Conservation (phyloP, 2,797 vertebrate species). For the Micrastur ruficollis region DNA sequence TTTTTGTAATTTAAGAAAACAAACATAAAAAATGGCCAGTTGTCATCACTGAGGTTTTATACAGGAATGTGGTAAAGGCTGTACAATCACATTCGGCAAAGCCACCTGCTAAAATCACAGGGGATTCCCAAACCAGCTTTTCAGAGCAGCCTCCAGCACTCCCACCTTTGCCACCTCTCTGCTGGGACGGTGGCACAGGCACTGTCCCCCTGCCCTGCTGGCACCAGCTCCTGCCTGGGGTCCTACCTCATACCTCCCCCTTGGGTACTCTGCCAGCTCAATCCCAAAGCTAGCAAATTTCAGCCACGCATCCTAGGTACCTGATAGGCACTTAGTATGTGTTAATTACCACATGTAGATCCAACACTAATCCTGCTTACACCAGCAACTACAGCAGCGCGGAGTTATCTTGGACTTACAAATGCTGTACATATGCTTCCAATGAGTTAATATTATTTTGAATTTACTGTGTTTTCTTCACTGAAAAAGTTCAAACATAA, state of each 20-base stretch:
- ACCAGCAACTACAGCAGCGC: neutral
- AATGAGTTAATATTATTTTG: neutral
- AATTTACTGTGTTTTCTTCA: neutral
- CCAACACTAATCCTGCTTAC: neutral
- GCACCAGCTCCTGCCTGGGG: neutral
- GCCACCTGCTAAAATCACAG: neutral
- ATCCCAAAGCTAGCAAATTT: neutral
- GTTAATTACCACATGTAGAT: neutral
- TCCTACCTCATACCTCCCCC: neutral
- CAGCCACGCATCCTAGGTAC: neutral
- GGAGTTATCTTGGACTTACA: neutral
- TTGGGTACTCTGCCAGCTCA: neutral
- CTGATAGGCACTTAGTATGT: neutral
- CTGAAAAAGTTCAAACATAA: accelerated
- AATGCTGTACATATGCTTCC: neutral
- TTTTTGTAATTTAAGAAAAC: neutral
- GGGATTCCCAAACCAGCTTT: neutral
- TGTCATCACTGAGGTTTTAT: neutral
- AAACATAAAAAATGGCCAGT: neutral
- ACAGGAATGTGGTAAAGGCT: neutral
- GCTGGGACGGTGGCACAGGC: neutral
- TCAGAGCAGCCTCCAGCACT: neutral
- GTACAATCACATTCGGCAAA: neutral
- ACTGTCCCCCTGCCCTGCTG: neutral
- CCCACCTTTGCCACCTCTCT: neutral